Percentiles rank a stretch among this genome's conserved stretches.
Conservation (phyloP, 2,113 vertebrate genomes). For the Gymnorhina tibicen region DNA sequence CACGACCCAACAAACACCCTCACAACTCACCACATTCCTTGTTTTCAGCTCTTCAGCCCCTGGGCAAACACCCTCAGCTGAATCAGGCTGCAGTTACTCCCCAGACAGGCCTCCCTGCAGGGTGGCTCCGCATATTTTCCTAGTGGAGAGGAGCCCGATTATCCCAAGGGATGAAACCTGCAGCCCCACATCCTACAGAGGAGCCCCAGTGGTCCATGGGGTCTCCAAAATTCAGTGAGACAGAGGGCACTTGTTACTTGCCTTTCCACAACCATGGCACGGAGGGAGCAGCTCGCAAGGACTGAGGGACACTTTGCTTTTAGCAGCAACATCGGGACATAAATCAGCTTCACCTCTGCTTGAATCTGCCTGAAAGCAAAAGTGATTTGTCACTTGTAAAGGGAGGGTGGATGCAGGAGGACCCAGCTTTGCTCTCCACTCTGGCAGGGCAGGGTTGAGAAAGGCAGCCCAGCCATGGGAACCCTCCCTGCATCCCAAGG, state of each 20-base stretch:
- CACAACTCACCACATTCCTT: neutral
- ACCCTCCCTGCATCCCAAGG: neutral
- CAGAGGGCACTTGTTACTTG: neutral
- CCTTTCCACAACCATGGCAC: fast-evolving
- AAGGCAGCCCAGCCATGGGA: fast-evolving
- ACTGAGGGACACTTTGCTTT: neutral
- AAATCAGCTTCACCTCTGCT: neutral
- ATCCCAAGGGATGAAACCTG: neutral
- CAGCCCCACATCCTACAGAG: neutral
- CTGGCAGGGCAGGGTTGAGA: neutral
- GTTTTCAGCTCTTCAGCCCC: neutral
- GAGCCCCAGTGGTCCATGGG: fast-evolving
- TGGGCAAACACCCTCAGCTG: neutral
- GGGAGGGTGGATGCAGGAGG: neutral
- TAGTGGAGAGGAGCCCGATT: neutral
- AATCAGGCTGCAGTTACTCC: neutral
- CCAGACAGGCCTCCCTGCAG: neutral
- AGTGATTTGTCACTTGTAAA: neutral
- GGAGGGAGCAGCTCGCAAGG: fast-evolving
- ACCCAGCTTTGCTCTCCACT: neutral
- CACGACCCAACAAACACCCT: no score
- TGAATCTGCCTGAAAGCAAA: neutral
- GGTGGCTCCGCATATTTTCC: neutral
- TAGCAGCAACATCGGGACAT: neutral
- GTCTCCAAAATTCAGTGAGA: neutral